Evolutionary conservation across 2,888 invertebrate genomes (phyloP).

Genomic region (Apodemia mormo): DNA sequence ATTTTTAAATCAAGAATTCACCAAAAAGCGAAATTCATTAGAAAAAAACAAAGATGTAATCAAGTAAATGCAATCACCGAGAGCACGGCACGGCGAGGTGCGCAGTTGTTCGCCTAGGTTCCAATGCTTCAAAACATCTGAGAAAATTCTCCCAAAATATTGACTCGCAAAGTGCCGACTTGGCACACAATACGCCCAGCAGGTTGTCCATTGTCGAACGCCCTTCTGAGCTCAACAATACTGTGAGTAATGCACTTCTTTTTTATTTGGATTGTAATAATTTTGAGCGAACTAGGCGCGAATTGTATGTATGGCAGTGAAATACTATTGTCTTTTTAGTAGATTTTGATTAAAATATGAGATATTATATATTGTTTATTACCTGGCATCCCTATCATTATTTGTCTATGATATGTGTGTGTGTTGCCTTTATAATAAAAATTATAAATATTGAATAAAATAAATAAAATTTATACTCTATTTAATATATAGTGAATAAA

Average conservation of each 20-base stretch:
- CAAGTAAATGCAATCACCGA: conserved; percentile 52
- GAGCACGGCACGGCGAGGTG: conserved; percentile 47
- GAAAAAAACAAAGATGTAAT: conserved; percentile 60
- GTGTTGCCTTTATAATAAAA: too few species aligned
- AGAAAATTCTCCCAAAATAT: conserved; percentile 75
- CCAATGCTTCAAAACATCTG: conserved; percentile 49
- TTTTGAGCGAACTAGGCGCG: conserved; percentile 54
- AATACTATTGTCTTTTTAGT: conserved; percentile 17
- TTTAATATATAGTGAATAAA: not conserved
- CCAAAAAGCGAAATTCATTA: not conserved
- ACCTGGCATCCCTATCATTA: not conserved
- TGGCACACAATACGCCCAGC: conserved; percentile 70
- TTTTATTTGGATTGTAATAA: conserved; percentile 62
- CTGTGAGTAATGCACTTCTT: conserved; percentile 69
- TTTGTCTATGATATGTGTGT: not conserved
- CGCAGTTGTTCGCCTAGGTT: conserved; percentile 61
- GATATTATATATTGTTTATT: too few species aligned
- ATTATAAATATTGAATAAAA: too few species aligned
- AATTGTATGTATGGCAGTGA: conserved; percentile 38
- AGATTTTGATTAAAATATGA: conserved; percentile 12
- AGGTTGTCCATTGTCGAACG: conserved; percentile 69
- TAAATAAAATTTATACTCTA: too few species aligned
- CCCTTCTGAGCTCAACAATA: conserved; percentile 64
- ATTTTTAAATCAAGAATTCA: not conserved
- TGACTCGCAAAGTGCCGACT: conserved; percentile 78